These are phyloP conservation scores for Threskiornis aethiopicus DNA, from an alignment of 2,797 vertebrate species.

Conservation along the genomic window DNA sequence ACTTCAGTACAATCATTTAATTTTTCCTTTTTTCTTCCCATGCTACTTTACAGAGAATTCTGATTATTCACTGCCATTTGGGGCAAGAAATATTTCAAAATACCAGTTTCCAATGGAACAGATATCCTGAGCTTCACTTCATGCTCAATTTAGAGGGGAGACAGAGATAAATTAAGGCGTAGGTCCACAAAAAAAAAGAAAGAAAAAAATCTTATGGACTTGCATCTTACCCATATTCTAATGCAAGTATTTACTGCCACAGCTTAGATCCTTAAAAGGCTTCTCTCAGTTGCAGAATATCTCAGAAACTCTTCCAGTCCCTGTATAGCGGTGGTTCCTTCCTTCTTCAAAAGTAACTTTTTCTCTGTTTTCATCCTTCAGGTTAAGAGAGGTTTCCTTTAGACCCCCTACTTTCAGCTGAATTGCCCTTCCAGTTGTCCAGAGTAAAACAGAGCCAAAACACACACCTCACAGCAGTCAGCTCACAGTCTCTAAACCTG, in stretches of 20 bases:
- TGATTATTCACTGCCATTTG: background rate
- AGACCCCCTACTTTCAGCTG: background rate
- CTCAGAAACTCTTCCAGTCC: background rate
- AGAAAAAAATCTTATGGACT: background rate
- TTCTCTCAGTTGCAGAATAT: background rate
- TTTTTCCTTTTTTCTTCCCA: rapidly evolving
- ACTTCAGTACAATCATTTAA: background rate
- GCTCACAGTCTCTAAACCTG: background rate
- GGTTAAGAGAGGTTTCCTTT: background rate
- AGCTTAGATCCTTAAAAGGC: background rate
- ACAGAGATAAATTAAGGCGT: background rate
- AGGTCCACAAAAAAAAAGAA: background rate
- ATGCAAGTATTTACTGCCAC: background rate
- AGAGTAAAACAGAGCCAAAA: background rate
- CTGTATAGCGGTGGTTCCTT: rapidly evolving
- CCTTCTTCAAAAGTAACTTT: background rate
- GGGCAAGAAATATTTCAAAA: background rate
- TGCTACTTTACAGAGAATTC: background rate
- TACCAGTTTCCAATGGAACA: background rate
- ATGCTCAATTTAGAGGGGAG: background rate
- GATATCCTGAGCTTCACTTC: background rate
- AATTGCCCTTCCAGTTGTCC: background rate
- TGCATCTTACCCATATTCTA: background rate
- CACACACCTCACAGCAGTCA: background rate
- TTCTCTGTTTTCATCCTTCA: background rate